Evolutionary conservation across 2,797 vertebrate species (phyloP).

Genomic region (Leptatherina wallacei): DNA sequence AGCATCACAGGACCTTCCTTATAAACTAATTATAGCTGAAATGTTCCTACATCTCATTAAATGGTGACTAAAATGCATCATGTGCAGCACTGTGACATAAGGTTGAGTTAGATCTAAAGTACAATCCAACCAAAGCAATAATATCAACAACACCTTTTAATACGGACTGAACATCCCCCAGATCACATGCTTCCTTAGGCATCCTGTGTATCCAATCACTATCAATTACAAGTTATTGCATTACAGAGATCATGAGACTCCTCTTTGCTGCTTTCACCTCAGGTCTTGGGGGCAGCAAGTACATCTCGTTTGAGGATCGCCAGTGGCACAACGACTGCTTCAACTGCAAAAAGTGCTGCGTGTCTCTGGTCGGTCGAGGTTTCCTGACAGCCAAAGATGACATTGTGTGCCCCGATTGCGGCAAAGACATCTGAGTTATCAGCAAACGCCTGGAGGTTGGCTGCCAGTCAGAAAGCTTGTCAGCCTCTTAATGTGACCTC

Average conservation of each 20-base stretch:
- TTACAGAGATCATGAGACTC: conserved; percentile 56
- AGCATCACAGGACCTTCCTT: not conserved
- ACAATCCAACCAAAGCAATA: not conserved
- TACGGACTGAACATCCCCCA: not conserved
- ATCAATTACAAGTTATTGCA: conserved; percentile 55
- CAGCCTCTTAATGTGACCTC: conserved; percentile 2
- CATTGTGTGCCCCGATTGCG: conserved; percentile 93
- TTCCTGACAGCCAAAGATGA: conserved; percentile 93
- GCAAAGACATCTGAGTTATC: conserved; percentile 87
- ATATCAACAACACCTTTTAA: conserved; percentile 7
- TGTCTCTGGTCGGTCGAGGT: conserved; percentile 92
- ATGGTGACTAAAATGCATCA: not conserved
- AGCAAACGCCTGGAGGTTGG: not conserved
- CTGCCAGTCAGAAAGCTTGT: not conserved
- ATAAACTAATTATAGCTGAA: not conserved
- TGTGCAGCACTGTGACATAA: not conserved
- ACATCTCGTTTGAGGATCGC: conserved; percentile 96
- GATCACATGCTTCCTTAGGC: conserved; percentile 31
- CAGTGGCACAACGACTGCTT: conserved; percentile 98
- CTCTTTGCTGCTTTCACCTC: conserved; percentile 23
- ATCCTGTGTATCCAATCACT: conserved; percentile 36
- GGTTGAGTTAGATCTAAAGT: not conserved
- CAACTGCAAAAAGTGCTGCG: conserved; percentile 92
- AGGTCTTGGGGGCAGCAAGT: conserved; percentile 95
- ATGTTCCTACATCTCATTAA: not conserved